Conservation (phyloP, 2,888 invertebrate species). For the Tetramorium bicarinatum region DNA sequence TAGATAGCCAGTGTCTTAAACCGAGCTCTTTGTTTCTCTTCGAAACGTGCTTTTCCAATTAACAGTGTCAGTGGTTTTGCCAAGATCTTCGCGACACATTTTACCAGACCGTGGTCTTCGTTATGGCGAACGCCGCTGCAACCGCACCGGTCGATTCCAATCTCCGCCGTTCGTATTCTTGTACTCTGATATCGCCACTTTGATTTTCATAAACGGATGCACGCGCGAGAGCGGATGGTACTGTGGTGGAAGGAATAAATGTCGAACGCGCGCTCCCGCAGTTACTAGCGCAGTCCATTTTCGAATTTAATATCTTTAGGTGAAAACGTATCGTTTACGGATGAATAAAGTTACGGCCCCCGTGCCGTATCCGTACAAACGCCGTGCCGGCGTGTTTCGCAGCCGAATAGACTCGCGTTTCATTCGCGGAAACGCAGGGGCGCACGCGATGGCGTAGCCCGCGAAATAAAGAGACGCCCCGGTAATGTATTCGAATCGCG, state of each 20-base stretch:
- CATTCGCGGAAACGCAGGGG: conserved; percentile 48
- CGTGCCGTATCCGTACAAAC: conserved; percentile 12
- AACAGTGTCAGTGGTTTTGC: not conserved
- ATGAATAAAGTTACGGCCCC: conserved; percentile 2
- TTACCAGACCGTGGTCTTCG: not conserved
- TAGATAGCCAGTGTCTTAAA: conserved; percentile 70
- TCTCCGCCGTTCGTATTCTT: not conserved
- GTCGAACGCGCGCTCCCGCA: not conserved
- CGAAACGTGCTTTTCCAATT: conserved; percentile 40
- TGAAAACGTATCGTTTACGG: conserved; percentile 39
- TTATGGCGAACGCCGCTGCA: not conserved
- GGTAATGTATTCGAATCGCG: conserved; percentile 81
- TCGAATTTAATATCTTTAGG: conserved; percentile 36
- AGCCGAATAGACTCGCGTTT: conserved; percentile 55
- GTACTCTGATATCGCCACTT: not conserved
- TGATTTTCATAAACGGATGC: conserved; percentile 25
- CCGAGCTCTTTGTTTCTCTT: conserved; percentile 55
- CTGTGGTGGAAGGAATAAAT: not conserved
- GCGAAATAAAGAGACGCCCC: conserved; percentile 79
- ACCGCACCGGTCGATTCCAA: not conserved
- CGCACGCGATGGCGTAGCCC: conserved; percentile 61
- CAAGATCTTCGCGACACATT: not conserved
- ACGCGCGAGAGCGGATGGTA: not conserved
- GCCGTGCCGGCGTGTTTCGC: conserved; percentile 26
- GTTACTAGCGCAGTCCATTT: not conserved